These are phyloP conservation scores for Microcebus griseorufus DNA, from an alignment of 2,113 vertebrate genomes.

Conservation along the genomic window DNA sequence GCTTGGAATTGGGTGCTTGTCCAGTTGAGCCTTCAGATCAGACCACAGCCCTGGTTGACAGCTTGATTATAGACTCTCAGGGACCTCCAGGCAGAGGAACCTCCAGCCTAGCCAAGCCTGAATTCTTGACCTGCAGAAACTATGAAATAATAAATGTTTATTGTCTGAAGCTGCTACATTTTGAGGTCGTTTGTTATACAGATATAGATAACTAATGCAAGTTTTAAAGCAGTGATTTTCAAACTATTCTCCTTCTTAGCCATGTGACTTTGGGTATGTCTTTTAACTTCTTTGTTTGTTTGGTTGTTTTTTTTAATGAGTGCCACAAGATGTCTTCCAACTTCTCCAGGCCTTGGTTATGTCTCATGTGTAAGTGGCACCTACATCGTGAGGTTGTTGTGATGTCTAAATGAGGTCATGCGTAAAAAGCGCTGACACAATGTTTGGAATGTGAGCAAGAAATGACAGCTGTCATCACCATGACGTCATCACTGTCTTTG, in stretches of 20 bases:
- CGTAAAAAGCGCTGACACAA: neutral
- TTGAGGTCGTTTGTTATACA: neutral
- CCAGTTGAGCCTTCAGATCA: neutral
- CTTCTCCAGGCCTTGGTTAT: neutral
- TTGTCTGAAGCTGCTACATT: neutral
- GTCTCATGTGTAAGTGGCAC: neutral
- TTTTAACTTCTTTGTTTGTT: neutral
- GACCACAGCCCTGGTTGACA: neutral
- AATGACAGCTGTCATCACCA: no score
- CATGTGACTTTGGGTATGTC: neutral
- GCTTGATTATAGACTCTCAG: neutral
- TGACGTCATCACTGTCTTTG: rapidly evolving
- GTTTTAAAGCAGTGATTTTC: neutral
- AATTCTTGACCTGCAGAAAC: neutral
- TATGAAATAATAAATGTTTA: neutral
- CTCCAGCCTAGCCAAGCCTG: neutral
- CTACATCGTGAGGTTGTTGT: neutral
- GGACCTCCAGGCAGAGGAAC: neutral
- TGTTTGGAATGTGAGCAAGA: neutral
- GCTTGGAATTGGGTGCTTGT: neutral
- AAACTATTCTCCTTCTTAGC: neutral
- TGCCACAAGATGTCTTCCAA: neutral
- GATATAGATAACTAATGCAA: neutral
- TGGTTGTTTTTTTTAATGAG: no score
- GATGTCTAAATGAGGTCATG: neutral